Conservation (phyloP, 2,888 invertebrate species). For the Thecocarcelia acutangulata region DNA sequence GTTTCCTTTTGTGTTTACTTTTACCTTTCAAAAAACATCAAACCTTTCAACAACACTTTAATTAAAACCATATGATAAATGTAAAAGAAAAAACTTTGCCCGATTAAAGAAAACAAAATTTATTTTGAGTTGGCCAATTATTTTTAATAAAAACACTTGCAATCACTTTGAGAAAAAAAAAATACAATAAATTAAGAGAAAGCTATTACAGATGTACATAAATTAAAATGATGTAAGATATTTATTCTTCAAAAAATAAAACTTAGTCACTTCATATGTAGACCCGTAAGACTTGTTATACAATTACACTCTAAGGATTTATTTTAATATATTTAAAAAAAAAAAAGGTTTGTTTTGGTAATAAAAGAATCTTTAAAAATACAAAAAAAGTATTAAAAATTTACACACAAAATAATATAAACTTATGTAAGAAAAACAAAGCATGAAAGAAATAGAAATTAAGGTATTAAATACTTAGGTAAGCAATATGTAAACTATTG, state of each 20-base stretch:
- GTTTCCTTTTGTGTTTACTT: no score
- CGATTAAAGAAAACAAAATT: no score
- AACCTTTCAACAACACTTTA: no score
- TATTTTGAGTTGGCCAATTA: no score
- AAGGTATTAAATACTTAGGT: constrained; percentile 50
- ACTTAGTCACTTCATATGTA: background rate
- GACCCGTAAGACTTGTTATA: no score
- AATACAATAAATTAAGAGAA: background rate
- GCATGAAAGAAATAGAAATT: constrained; percentile 35
- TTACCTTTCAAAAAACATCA: no score
- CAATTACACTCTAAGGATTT: no score
- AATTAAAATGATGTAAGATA: constrained; percentile 3
- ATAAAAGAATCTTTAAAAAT: no score
- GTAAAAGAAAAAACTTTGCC: no score
- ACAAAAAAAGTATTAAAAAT: background rate
- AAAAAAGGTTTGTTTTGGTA: no score
- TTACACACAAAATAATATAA: constrained; percentile 22
- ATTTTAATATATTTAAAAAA: no score
- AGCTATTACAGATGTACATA: constrained; percentile 16
- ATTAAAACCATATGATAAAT: no score
- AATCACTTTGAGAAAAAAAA: constrained; percentile 25
- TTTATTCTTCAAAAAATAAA: constrained; percentile 14
- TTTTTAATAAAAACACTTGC: background rate
- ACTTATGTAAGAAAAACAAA: constrained; percentile 22
- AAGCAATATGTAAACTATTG: constrained; percentile 69